Percentiles rank a stretch among this genome's conserved stretches.
phyloP scores from a whole-genome alignment of 2,113 vertebrate genomes.

The Pachycephala philippinensis region DNA sequence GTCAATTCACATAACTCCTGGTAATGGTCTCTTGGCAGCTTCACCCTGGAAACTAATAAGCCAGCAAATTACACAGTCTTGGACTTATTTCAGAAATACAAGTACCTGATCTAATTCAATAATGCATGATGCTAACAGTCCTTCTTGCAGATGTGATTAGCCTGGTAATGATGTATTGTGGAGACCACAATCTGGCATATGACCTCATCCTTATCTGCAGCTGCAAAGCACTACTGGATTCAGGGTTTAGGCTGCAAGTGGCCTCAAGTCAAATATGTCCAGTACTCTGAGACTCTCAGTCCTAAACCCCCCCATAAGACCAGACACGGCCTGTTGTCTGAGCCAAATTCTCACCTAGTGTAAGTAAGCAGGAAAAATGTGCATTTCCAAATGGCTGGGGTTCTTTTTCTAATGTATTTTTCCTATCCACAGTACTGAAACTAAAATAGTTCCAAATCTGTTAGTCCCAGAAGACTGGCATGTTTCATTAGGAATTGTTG shows the following conservation, averaged over 20 bases:
- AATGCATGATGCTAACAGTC: constrained; percentile 34
- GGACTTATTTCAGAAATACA: constrained; percentile 50
- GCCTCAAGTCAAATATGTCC: constrained; percentile 27
- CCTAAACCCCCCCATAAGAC: background rate
- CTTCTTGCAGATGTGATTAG: constrained; percentile 53
- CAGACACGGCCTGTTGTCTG: constrained; percentile 1
- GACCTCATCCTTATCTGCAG: constrained; percentile 62
- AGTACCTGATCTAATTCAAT: constrained; percentile 64
- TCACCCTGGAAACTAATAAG: constrained; percentile 35
- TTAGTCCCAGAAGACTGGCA: background rate
- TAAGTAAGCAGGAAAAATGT: background rate
- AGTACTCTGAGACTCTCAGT: background rate
- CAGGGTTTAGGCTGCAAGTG: background rate
- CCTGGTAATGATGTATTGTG: constrained; percentile 33
- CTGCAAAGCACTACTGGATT: constrained; percentile 44
- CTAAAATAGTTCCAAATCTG: background rate
- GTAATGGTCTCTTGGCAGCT: constrained; percentile 48
- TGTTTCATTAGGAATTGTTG: background rate
- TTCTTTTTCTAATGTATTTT: background rate
- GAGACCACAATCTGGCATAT: constrained; percentile 12
- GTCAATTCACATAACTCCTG: constrained; percentile 52
- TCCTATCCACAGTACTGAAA: background rate
- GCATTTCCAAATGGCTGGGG: background rate
- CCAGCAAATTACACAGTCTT: constrained; percentile 32
- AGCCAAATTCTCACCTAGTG: constrained; percentile 37